Evolutionary conservation across 2,797 vertebrate genomes (phyloP), one percentile per base, ranked within the genome.

Genomic region (Melanitta fusca): DNA sequence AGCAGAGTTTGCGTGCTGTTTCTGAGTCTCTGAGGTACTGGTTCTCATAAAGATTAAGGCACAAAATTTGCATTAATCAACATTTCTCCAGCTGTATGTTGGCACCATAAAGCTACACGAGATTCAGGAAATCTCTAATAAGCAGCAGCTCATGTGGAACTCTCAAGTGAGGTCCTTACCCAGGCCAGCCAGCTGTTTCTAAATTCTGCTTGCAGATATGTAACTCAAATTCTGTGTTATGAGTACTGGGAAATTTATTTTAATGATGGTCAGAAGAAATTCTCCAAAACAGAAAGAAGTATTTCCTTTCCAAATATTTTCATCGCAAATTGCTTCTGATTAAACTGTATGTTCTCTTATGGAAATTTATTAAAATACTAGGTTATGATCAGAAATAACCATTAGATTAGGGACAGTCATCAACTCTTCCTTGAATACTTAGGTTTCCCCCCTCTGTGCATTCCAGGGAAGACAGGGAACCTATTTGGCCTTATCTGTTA

Each of bases 31-130:
- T 34, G 18, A 74, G 80, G 89, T 85, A 68, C 36, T 51, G 39
- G 74, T 89, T 88, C 77, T 88, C 80, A 68, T 77, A 87, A 84
- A 83, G 91, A 96, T 92, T 88, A 92, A 85, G 91, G 91, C 74
- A 75, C 93, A 93, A 93, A 85, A 12, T 75, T 94, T 94, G 68
- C 61, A 88, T 89, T 91, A 94, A 86, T 94, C 88, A 89, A 61
- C 75, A 79, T 56, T 91, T 92, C 65, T 92, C 43, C 47, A 80
- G 77, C 43, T 95, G n/a, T 51, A 65, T 57, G 27, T 27, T 91
- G 49, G 49, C 64, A 91, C 5, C 56, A 77, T 82, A 77, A 94
- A 86, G 5, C 27, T 32, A 74, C 69, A 51, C 41, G 39, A 71
- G 57, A 91, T 41, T 51, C 56, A 80, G 72, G 57, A 89, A 93